Evolutionary conservation across 1,140 invertebrate genomes (phyloP).

Genomic region (Frieseomelitta varia): DNA sequence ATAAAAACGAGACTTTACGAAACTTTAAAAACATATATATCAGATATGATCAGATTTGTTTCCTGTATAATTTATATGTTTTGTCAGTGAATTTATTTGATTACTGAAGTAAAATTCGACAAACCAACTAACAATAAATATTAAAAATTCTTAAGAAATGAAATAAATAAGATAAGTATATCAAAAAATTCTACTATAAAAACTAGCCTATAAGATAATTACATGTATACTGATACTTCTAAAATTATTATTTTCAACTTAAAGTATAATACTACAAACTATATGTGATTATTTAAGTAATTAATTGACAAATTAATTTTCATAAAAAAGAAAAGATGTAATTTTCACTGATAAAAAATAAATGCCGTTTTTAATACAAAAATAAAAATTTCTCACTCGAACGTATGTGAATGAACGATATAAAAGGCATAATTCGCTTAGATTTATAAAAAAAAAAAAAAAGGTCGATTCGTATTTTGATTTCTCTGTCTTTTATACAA

Average conservation of each 20-base stretch:
- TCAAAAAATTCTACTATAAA: background rate
- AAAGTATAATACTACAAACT: slow-evolving; percentile 24
- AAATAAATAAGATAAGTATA: slow-evolving; percentile 26
- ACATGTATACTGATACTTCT: background rate
- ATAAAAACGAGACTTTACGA: background rate
- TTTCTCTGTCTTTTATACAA: background rate
- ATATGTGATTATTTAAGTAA: background rate
- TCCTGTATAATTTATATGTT: background rate
- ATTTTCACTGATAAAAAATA: background rate
- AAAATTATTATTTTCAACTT: slow-evolving; percentile 17
- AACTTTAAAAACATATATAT: background rate
- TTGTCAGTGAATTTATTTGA: background rate
- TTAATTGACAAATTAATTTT: background rate
- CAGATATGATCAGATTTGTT: background rate
- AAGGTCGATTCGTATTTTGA: background rate
- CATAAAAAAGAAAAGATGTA: background rate
- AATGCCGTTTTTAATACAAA: slow-evolving; percentile 35
- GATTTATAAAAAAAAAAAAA: background rate
- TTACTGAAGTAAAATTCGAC: background rate
- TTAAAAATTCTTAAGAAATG: background rate
- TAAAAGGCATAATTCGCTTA: background rate
- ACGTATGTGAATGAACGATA: background rate
- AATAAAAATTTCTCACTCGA: slow-evolving; percentile 7
- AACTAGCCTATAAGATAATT: background rate
- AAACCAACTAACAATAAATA: background rate